These are phyloP conservation scores for Natrix natrix DNA, from an alignment of 2,797 vertebrate species.

Conservation along the genomic window DNA sequence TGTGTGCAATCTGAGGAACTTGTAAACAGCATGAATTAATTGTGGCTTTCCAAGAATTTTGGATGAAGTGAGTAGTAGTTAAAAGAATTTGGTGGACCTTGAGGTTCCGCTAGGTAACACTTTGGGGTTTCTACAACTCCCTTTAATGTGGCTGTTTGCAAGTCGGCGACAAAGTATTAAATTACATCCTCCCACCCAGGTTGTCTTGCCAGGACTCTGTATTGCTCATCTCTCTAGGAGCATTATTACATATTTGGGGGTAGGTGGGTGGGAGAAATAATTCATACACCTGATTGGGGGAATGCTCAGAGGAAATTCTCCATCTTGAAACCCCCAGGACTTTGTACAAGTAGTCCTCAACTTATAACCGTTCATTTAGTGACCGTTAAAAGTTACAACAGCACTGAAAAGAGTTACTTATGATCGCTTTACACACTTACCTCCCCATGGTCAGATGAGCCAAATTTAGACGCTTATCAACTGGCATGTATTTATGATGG, in stretches of 20 bases:
- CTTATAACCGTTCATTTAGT: background rate
- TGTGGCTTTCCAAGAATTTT: slow-evolving; percentile 52
- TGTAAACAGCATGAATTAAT: slow-evolving; percentile 58
- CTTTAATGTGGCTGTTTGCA: slow-evolving; percentile 59
- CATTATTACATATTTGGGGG: slow-evolving; percentile 23
- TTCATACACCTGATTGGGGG: slow-evolving; percentile 31
- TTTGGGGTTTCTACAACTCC: slow-evolving; percentile 61
- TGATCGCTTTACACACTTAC: background rate
- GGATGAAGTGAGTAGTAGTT: slow-evolving; percentile 62
- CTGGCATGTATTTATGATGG: background rate
- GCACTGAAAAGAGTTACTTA: background rate
- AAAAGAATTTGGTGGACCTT: slow-evolving; percentile 57
- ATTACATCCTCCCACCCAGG: slow-evolving; percentile 60
- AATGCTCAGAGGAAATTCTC: slow-evolving; percentile 1
- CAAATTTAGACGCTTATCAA: background rate
- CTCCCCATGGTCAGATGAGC: background rate
- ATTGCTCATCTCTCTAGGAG: background rate
- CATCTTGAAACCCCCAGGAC: background rate
- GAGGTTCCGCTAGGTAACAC: slow-evolving; percentile 58
- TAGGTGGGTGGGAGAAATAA: slow-evolving; percentile 25
- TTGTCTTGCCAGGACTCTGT: slow-evolving; percentile 47
- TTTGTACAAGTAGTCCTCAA: background rate
- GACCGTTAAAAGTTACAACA: background rate
- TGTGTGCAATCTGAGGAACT: slow-evolving; percentile 51
- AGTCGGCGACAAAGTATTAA: slow-evolving; percentile 62